A percentile compares a stretch with the other conserved stretches of the same genome.
Evolutionary conservation across 2,888 invertebrate species (phyloP).

Genomic region (Synanthedon tipuliformis): DNA sequence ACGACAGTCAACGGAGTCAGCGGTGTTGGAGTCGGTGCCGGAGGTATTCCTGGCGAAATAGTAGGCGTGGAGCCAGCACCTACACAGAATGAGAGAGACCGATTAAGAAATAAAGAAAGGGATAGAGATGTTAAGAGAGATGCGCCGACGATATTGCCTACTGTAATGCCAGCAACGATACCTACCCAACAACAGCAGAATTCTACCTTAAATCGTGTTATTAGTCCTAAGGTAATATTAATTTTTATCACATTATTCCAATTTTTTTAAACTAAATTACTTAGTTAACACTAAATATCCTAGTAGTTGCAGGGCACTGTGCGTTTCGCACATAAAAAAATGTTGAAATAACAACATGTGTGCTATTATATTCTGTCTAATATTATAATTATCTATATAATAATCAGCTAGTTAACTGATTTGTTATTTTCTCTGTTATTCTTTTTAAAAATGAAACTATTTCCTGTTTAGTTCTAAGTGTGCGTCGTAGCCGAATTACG

Average conservation of each 20-base stretch:
- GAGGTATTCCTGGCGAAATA: constrained; percentile 74
- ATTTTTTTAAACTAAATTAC: too few relatives aligned
- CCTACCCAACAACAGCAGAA: constrained; percentile 13
- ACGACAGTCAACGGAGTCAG: constrained; percentile 71
- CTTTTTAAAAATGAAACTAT: too few relatives aligned
- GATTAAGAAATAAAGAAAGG: constrained; percentile 16
- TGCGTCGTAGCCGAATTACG: too few relatives aligned
- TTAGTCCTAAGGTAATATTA: constrained; percentile 33
- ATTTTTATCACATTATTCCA: neutral
- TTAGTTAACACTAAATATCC: too few relatives aligned
- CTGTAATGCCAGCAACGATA: constrained; percentile 10
- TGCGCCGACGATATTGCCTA: constrained; percentile 5
- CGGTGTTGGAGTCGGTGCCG: constrained; percentile 71
- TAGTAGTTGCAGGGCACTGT: too few relatives aligned
- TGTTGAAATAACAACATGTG: too few relatives aligned
- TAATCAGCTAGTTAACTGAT: too few relatives aligned
- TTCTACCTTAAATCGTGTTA: constrained; percentile 22
- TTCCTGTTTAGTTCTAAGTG: too few relatives aligned
- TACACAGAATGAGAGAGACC: constrained; percentile 20
- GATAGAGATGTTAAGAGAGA: constrained; percentile 11
- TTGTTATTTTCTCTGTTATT: too few relatives aligned
- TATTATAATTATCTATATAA: too few relatives aligned
- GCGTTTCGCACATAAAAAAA: too few relatives aligned
- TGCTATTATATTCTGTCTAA: too few relatives aligned
- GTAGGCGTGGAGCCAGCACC: constrained; percentile 73